Percentiles rank a stretch among this genome's conserved stretches.
phyloP scores from a whole-genome alignment of 2,113 vertebrate species.

The Leuciscus idus region DNA sequence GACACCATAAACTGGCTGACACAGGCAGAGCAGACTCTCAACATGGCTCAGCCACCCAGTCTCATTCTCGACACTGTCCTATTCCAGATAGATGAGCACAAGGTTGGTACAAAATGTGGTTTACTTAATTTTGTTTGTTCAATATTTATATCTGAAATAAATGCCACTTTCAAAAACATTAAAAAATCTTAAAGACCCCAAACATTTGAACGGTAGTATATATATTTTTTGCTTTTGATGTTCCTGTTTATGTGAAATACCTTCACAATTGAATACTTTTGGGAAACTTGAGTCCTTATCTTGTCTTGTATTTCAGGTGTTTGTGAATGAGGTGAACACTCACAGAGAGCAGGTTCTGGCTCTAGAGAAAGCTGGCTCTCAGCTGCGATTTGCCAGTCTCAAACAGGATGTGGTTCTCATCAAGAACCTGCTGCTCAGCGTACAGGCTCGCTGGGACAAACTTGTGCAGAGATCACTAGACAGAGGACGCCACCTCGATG shows the following conservation, averaged over 20 bases:
- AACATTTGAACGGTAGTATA: background rate
- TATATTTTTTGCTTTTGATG: background rate
- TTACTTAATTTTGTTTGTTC: background rate
- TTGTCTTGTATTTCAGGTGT: constrained; percentile 78
- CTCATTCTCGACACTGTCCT: constrained; percentile 91
- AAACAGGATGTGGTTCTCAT: constrained; percentile 98
- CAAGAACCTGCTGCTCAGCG: constrained; percentile 96
- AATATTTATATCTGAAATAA: no score
- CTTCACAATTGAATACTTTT: background rate
- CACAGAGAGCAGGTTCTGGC: constrained; percentile 95
- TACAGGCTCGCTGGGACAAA: constrained; percentile 98
- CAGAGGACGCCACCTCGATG: constrained; percentile 91
- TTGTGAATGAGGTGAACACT: constrained; percentile 96
- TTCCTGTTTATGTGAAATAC: no score
- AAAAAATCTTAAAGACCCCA: no score
- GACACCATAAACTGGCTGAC: constrained; percentile 99
- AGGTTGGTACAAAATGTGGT: constrained; percentile 74
- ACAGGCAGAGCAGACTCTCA: constrained; percentile 92
- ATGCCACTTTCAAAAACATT: no score
- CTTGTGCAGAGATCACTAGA: constrained; percentile 96
- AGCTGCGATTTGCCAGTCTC: constrained; percentile 95
- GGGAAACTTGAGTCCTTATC: background rate
- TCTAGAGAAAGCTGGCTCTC: constrained; percentile 93
- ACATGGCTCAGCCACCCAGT: constrained; percentile 88
- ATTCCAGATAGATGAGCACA: constrained; percentile 97